These are phyloP conservation scores for Oncorhynchus tshawytscha DNA, from an alignment of 2,113 vertebrate species.

Conservation along the genomic window DNA sequence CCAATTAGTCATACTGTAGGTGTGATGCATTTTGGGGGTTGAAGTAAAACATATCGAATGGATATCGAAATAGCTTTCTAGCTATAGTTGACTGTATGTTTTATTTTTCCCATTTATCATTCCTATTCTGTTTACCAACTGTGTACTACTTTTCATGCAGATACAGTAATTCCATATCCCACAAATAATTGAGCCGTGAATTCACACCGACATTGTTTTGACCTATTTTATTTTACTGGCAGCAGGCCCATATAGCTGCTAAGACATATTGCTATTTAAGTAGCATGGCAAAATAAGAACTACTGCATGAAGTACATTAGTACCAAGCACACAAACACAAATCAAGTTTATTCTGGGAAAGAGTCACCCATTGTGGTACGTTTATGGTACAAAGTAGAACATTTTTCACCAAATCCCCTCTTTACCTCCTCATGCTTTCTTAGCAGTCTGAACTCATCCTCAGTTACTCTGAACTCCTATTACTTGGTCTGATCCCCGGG, in stretches of 20 bases:
- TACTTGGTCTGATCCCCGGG: neutral
- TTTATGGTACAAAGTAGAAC: neutral
- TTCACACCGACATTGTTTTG: too few species aligned
- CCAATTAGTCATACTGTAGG: neutral
- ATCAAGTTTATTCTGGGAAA: too few species aligned
- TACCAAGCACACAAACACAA: too few species aligned
- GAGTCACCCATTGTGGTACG: too few species aligned
- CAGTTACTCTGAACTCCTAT: neutral
- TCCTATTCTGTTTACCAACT: neutral
- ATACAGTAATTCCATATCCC: neutral
- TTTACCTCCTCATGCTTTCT: neutral
- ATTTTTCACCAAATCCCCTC: neutral
- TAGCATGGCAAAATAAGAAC: too few species aligned
- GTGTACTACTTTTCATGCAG: neutral
- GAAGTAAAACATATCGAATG: neutral
- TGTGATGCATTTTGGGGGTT: neutral
- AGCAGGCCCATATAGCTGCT: too few species aligned
- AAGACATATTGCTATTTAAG: too few species aligned
- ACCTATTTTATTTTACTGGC: too few species aligned
- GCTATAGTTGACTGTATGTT: neutral
- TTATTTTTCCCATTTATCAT: neutral
- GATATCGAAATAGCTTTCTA: neutral
- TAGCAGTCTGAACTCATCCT: neutral
- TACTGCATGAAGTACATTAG: too few species aligned
- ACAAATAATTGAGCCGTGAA: neutral